Conservation (phyloP, 30 jellyfish, hydroid and myxozoan genomes). For the Chrysaora quinquecirrha region DNA sequence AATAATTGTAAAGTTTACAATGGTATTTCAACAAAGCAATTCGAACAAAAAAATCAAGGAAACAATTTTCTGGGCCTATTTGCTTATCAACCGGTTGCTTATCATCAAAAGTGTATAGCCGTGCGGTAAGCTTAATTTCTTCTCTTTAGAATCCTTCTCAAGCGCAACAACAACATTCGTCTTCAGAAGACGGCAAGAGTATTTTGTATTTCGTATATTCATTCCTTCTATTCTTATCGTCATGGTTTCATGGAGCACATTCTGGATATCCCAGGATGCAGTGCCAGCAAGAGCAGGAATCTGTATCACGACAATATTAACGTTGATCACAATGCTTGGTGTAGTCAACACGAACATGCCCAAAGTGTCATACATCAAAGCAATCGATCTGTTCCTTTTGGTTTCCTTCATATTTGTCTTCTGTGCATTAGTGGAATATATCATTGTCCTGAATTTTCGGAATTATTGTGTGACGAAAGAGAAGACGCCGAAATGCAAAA, state of each 20-base stretch:
- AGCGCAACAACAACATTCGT: conserved; percentile 86
- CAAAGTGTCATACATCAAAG: conserved; percentile 89
- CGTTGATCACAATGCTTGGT: conserved; percentile 94
- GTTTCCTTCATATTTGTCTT: conserved; percentile 85
- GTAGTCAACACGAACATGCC: conserved; percentile 95
- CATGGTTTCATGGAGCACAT: conserved; percentile 92
- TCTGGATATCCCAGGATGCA: conserved; percentile 95
- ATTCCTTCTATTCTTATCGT: conserved; percentile 86
- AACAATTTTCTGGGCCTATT: too few species aligned
- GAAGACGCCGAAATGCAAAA: background rate
- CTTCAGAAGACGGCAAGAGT: conserved; percentile 73
- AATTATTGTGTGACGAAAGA: conserved; percentile 20
- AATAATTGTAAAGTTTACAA: too few species aligned
- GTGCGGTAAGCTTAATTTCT: too few species aligned
- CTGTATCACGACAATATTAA: conserved; percentile 85
- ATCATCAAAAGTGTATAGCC: too few species aligned
- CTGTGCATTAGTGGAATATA: conserved; percentile 81
- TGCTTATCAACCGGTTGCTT: too few species aligned
- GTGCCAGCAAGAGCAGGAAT: conserved; percentile 96
- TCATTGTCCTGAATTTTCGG: conserved; percentile 71
- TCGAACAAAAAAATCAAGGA: too few species aligned
- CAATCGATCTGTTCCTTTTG: conserved; percentile 80
- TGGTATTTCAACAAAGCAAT: too few species aligned
- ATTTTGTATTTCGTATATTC: conserved; percentile 81
- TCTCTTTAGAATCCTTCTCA: conserved; percentile 78